A percentile compares a stretch with the other conserved stretches of the same genome.
Conservation (phyloP, 1,140 invertebrate species). For the Drosophila orosa region DNA sequence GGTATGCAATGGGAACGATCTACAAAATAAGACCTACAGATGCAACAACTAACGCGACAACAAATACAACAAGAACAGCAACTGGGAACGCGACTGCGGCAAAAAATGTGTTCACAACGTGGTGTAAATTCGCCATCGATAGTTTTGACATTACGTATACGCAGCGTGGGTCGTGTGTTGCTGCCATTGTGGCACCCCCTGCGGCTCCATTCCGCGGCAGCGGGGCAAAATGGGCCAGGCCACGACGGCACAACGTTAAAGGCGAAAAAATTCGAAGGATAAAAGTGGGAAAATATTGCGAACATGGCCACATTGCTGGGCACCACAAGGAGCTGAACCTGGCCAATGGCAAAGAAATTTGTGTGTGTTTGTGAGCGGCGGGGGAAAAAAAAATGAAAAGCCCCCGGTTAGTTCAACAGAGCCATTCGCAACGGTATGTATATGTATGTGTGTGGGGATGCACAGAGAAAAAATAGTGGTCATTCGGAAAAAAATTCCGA, state of each 20-base stretch:
- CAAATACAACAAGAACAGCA: conserved; percentile 25
- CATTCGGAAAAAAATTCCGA: not conserved
- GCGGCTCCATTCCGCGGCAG: conserved; percentile 32
- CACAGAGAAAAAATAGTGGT: conserved; percentile 12
- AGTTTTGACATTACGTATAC: conserved; percentile 78
- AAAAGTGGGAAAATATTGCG: conserved; percentile 56
- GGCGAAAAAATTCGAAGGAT: conserved; percentile 13
- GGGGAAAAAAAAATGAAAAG: conserved; percentile 54
- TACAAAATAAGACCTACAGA: conserved; percentile 51
- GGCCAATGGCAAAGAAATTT: conserved; percentile 49
- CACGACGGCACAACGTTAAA: conserved; percentile 15
- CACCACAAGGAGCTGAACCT: conserved; percentile 22
- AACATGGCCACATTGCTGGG: conserved; percentile 38
- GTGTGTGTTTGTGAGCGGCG: conserved; percentile 20
- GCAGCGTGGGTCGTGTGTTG: conserved; percentile 41
- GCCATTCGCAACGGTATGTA: conserved; percentile 15
- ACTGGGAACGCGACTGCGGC: not conserved
- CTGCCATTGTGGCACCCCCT: conserved; percentile 46
- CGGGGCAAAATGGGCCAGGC: conserved; percentile 6
- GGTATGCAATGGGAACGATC: conserved; percentile 15
- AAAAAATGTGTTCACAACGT: conserved; percentile 56
- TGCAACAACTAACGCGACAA: conserved; percentile 61
- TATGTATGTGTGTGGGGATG: conserved; percentile 8
- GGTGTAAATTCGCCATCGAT: conserved; percentile 75
- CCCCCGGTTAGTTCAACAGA: conserved; percentile 61